phyloP scores from a whole-genome alignment of 2,888 invertebrate species.

The Tachystola acroxantha region DNA sequence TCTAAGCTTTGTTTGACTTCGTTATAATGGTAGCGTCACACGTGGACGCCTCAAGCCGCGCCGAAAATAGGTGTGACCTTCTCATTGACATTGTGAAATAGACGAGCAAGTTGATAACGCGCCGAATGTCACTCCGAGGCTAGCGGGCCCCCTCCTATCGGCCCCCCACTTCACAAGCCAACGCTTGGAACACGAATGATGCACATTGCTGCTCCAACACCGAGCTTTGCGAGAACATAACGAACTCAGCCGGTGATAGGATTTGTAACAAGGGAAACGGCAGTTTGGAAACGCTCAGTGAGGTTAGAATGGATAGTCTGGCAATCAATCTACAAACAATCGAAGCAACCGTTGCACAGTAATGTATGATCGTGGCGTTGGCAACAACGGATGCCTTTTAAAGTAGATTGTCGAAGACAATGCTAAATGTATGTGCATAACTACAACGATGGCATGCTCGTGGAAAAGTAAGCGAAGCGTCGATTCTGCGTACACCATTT shows the following conservation, averaged over 20 bases:
- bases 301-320: conserved; percentile 6
- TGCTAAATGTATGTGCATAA: conserved; percentile 16
- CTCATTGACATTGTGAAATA: conserved; percentile 79
- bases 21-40: conserved; percentile 26
- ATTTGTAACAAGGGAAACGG: conserved; percentile 11
- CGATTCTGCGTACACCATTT: no score
- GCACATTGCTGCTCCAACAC: conserved; percentile 47
- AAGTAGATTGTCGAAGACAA: conserved; percentile 15
- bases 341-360: conserved; percentile 31
- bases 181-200: conserved; percentile 34
- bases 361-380: conserved; percentile 27
- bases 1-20: conserved; percentile 1
- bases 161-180: conserved; percentile 45
- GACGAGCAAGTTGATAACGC: conserved; percentile 71
- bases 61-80: conserved; percentile 74
- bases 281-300: not conserved
- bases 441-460: conserved; percentile 8
- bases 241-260: conserved; percentile 24
- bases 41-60: conserved; percentile 47
- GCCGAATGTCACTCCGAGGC: conserved; percentile 74
- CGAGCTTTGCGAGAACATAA: conserved; percentile 10
- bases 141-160: conserved; percentile 52
- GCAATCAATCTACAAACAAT: conserved; percentile 49
- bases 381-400: conserved; percentile 16
- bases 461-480: no score